These are phyloP conservation scores for Zootermopsis nevadensis DNA, from an alignment of 2,888 invertebrate genomes.

Conservation along the genomic window DNA sequence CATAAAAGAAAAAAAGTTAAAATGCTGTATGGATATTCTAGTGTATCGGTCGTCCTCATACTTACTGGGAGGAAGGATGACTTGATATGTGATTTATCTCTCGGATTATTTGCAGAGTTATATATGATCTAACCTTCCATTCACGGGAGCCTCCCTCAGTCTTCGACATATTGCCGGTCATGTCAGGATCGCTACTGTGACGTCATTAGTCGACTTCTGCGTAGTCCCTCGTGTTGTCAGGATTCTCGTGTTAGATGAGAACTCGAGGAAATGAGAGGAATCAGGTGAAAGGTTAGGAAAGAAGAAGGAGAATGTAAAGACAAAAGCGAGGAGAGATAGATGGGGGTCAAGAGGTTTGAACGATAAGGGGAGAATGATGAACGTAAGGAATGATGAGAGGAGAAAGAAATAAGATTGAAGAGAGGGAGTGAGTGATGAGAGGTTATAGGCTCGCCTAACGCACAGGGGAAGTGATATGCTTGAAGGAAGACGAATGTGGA, in stretches of 20 bases:
- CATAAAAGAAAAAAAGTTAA: too few relatives aligned
- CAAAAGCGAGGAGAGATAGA: neutral
- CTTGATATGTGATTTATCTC: neutral
- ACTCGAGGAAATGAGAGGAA: neutral
- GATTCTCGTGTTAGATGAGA: conserved; percentile 9
- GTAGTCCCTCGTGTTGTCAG: conserved; percentile 10
- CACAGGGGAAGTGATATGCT: neutral
- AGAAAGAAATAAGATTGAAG: neutral
- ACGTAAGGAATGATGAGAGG: conserved; percentile 4
- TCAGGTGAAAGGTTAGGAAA: conserved; percentile 6
- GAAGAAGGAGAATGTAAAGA: neutral
- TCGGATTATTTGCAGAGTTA: neutral
- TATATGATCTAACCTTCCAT: neutral
- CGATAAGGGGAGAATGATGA: conserved; percentile 21
- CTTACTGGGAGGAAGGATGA: too few relatives aligned
- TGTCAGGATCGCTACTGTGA: conserved; percentile 1
- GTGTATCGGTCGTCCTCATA: too few relatives aligned
- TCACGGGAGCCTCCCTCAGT: neutral
- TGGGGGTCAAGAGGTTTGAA: conserved; percentile 1
- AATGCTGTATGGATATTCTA: too few relatives aligned
- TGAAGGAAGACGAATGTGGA: neutral
- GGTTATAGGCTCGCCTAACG: neutral
- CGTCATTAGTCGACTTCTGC: conserved; percentile 27
- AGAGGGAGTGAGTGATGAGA: neutral
- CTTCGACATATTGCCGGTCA: conserved; percentile 23